phyloP scores from a whole-genome alignment of 2,888 invertebrate species.

The Lithophane leautieri region DNA sequence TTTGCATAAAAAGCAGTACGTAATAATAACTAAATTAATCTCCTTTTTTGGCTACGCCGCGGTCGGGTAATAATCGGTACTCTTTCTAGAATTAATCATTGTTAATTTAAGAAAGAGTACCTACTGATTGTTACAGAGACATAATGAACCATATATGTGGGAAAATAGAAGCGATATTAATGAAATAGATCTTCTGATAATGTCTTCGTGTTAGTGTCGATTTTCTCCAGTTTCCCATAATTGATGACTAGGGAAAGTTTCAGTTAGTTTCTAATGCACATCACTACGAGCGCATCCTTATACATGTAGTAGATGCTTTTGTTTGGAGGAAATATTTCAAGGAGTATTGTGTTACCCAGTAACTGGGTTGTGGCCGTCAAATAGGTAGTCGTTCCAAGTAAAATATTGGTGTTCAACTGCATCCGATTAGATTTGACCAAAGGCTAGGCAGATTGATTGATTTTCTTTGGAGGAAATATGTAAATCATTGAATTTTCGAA shows the following conservation, averaged over 20 bases:
- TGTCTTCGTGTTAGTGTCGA: neutral
- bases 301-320: neutral
- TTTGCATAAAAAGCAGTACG: neutral
- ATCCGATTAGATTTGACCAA: neutral
- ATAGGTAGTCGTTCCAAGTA: neutral
- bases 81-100: slow-evolving; percentile 3
- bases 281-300: neutral
- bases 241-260: slow-evolving; percentile 34
- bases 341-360: no score
- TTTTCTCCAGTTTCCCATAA: slow-evolving; percentile 33
- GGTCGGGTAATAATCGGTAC: no score
- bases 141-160: neutral
- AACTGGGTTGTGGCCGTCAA: neutral
- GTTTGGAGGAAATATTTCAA: neutral
- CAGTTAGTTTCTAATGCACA: slow-evolving; percentile 18
- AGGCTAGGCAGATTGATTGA: neutral
- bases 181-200: slow-evolving; percentile 20
- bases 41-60: no score
- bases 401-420: neutral
- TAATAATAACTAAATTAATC: neutral
- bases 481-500: neutral
- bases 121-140: neutral
- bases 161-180: slow-evolving; percentile 14
- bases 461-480: no score
- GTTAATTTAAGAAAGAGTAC: no score